Base-by-base conservation (phyloP, 2,113 vertebrate species). In the Hemiprocne comata region DNA sequence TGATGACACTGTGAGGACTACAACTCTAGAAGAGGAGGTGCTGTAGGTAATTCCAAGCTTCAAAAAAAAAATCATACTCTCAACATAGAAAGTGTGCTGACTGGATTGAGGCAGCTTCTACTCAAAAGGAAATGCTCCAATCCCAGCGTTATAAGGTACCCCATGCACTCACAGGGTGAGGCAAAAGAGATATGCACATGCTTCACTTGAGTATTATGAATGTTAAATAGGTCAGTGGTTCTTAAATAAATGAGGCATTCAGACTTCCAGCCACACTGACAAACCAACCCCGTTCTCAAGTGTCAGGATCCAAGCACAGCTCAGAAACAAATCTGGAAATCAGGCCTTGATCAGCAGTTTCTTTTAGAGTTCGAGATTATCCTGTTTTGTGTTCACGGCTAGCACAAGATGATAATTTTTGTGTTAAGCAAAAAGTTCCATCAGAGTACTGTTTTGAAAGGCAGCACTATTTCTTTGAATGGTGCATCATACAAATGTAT, bases 241-340 rank as follows among this genome's bases (percentile, higher is more conserved):
- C 75, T 65, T 75, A 84, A 96, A 93, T 90, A 94, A 95, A 87
- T 2, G 15, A 93, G 60, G 89, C 80, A 93, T 92, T 87, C 89
- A 89, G 73, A 78, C 80, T 76, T 77, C 48, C 86, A 95, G 90
- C 75, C 95, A 58, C 72, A 36, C 36, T 14, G 3, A 80, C 67
- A 83, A 87, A 85, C 64, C 74, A 74, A 34, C 4, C 53, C 19
- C 6, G 1, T 33, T 70, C 85, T 87, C 79, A 33, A 93, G 85
- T 57, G 60, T 73, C 75, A 51, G 29, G 20, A 62, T 31, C 88
- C 65, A 69, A 83, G 74, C 1, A 0, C 64, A 66, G 88, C 67
- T 75, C 87, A 48, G 86, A 64, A 70, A 73, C 26, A 20, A 12
- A 50, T 50, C 7, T 74, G 81, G 61, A 93, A 84, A 62, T 34